Evolutionary conservation across 2,113 vertebrate genomes (phyloP).

Genomic region (Mesitornis unicolor): DNA sequence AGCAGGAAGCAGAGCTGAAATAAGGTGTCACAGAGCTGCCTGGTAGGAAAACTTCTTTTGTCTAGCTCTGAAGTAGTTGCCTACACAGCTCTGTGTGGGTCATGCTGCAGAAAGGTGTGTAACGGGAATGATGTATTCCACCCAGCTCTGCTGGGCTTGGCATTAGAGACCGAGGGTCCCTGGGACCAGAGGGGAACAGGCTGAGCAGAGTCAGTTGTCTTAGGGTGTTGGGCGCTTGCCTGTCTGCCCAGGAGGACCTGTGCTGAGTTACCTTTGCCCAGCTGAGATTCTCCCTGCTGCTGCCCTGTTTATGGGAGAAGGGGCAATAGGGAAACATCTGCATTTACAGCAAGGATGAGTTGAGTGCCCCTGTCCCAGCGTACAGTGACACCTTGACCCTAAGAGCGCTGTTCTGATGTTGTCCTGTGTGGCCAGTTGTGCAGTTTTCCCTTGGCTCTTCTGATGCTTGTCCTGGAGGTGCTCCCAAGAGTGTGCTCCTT

Average conservation of each 20-base stretch:
- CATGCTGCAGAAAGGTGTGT: not conserved
- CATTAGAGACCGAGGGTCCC: not conserved
- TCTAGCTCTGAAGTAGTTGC: not conserved
- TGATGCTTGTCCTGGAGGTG: not conserved
- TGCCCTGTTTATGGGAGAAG: not conserved
- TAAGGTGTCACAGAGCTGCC: not conserved
- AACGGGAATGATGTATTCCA: not conserved
- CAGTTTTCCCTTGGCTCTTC: not conserved
- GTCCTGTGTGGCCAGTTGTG: fast-evolving
- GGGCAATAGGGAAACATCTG: not conserved
- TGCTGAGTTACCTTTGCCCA: not conserved
- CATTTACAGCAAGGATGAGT: not conserved
- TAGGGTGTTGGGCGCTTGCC: not conserved
- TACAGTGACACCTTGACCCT: not conserved
- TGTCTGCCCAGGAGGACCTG: not conserved
- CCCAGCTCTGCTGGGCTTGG: not conserved
- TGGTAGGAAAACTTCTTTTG: not conserved
- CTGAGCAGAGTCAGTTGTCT: not conserved
- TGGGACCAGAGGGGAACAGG: not conserved
- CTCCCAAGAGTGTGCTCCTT: not conserved
- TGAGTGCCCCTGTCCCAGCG: not conserved
- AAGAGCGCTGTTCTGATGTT: not conserved
- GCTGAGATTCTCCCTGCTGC: not conserved
- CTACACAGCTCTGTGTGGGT: not conserved
- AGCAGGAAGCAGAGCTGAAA: not conserved